Conservation (phyloP, 2,797 vertebrate species). For the Chiloscyllium punctatum region DNA sequence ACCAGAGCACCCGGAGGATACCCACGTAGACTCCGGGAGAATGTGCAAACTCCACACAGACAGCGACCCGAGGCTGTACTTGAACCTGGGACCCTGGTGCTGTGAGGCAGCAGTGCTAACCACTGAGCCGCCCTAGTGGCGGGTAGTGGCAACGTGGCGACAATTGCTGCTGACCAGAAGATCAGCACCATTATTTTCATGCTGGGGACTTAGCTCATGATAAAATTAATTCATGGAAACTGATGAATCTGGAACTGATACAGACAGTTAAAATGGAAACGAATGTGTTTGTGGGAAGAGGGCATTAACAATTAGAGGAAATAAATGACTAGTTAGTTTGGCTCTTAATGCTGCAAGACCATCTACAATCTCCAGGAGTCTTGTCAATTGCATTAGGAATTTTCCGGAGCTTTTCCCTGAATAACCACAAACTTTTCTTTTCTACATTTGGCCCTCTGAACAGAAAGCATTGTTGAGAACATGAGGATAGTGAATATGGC, state of each 20-base stretch:
- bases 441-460: neutral
- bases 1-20: no score
- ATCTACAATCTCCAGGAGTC: neutral
- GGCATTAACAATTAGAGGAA: neutral
- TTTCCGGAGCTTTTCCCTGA: neutral
- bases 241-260: neutral
- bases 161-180: no score
- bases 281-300: neutral
- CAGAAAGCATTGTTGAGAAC: neutral
- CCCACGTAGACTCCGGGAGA: no score
- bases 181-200: neutral
- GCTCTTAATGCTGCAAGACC: neutral
- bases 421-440: neutral
- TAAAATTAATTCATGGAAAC: neutral
- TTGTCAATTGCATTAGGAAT: neutral
- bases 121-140: no score
- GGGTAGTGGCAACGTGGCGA: no score
- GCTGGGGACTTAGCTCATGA: neutral
- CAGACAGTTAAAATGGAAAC: neutral
- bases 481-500: neutral
- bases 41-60: no score
- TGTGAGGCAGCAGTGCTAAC: no score
- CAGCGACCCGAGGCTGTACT: no score
- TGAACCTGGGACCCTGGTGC: no score
- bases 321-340: neutral